A percentile compares a stretch with the other conserved stretches of the same genome.
Evolutionary conservation across 2,797 vertebrate genomes (phyloP).

Genomic region (Periparus ater): DNA sequence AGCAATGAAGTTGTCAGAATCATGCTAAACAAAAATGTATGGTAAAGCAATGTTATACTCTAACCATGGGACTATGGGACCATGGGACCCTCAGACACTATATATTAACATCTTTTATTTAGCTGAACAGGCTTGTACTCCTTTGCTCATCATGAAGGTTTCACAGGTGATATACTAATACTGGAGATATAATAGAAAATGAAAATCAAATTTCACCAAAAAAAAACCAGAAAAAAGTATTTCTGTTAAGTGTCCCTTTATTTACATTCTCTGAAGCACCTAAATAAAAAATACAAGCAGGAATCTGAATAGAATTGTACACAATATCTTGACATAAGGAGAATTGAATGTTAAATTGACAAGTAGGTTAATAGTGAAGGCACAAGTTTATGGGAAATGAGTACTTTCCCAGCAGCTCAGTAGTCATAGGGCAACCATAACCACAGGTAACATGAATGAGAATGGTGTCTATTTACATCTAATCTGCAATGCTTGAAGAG

Average conservation of each 20-base stretch:
- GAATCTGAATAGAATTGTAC: neutral
- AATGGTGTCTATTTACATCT: neutral
- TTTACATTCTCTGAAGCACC: neutral
- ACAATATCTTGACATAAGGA: neutral
- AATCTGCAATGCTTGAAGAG: neutral
- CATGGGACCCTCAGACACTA: neutral
- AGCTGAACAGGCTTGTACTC: neutral
- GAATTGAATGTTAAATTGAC: neutral
- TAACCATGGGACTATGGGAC: neutral
- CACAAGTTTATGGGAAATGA: neutral
- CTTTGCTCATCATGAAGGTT: neutral
- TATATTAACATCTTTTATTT: neutral
- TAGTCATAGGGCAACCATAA: neutral
- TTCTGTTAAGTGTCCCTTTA: neutral
- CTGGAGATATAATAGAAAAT: neutral
- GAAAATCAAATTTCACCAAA: neutral
- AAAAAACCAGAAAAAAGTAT: neutral
- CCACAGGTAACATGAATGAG: neutral
- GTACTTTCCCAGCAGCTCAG: neutral
- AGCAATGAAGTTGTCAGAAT: neutral
- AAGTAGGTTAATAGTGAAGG: slow-evolving; percentile 11
- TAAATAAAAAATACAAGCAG: neutral
- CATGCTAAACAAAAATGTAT: neutral
- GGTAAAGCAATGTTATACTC: neutral
- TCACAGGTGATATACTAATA: neutral